These are phyloP conservation scores for Euphydryas editha DNA, from an alignment of 2,888 invertebrate species.

Conservation along the genomic window DNA sequence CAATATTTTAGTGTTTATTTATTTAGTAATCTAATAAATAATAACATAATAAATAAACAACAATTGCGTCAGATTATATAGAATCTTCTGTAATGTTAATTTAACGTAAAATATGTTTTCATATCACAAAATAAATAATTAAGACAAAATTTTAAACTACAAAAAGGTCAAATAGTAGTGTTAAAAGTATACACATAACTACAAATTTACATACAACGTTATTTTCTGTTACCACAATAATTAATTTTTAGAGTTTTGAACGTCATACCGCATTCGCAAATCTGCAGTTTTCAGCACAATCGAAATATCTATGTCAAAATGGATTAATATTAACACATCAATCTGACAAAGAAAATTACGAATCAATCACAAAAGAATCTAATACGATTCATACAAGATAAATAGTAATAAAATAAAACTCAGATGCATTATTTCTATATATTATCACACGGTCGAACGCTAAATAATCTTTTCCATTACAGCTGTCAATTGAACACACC, in stretches of 20 bases:
- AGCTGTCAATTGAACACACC: conserved; percentile 1
- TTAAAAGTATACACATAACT: conserved; percentile 4
- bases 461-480: neutral
- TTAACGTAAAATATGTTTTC: neutral
- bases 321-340: conserved; percentile 31
- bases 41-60: no score
- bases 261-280: conserved; percentile 49
- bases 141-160: neutral
- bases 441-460: neutral
- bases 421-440: neutral
- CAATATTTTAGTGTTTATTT: no score
- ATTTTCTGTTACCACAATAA: conserved; percentile 17
- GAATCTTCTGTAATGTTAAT: neutral
- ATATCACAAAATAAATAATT: neutral
- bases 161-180: neutral
- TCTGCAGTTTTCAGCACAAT: conserved; percentile 54
- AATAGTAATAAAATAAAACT: neutral
- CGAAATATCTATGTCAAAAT: conserved; percentile 58
- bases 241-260: conserved; percentile 15
- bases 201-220: neutral
- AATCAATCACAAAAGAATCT: neutral
- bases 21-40: no score
- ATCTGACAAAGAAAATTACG: neutral
- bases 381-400: neutral
- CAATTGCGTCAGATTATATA: no score